Base-by-base conservation (phyloP, 2,113 vertebrate genomes). In the Pungitius pungitius region DNA sequence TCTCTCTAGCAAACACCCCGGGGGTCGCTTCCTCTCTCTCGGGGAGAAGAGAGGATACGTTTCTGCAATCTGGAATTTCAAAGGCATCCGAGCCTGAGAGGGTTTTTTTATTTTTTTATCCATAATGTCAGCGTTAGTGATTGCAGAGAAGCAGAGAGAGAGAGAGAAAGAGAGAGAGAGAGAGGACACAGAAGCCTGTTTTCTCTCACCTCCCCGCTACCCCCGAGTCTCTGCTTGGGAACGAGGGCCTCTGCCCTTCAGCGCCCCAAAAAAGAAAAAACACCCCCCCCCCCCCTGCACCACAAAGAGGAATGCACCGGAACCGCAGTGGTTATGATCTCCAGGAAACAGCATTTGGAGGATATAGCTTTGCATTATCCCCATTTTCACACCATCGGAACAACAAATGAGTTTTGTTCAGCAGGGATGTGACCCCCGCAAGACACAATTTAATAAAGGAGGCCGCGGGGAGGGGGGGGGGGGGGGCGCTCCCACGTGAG, bases 41-140 rank as follows among this genome's bases (percentile, higher is more conserved):
- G 47, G 62, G 66, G 27, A 72, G 27, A 69, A 45, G 33, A 57
- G 55, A 8, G 30, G 60, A 80, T 68, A 66, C 8, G 26, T n/a
- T 40, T 54, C 75, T 20, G 37, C 35, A 54, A 65, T 79, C 60
- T 76, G 77, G 45, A 82, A 81, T 86, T 87, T 87, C 83, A 86
- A 85, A 86, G 85, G 57, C 68, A 62, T 62, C 55, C 13, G 24
- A 80, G 62, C 71, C 66, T 57, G 8, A n/a, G 69, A 73, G 55
- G 62, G 24, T 17, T 60, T 83, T 56, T 64, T 35, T 35, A 6
- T 35, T 35, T 35, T 35, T 35, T 35, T 35, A 35, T 35, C 65
- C 78, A 87, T 75, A 79, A 89, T 90, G 85, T 86, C 78, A 86
- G 71, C 54, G 84, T 85, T 75, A 79, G 80, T 75, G 69, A 84